Evolutionary conservation across 2,888 invertebrate genomes (phyloP).

Genomic region (Nineta flava): DNA sequence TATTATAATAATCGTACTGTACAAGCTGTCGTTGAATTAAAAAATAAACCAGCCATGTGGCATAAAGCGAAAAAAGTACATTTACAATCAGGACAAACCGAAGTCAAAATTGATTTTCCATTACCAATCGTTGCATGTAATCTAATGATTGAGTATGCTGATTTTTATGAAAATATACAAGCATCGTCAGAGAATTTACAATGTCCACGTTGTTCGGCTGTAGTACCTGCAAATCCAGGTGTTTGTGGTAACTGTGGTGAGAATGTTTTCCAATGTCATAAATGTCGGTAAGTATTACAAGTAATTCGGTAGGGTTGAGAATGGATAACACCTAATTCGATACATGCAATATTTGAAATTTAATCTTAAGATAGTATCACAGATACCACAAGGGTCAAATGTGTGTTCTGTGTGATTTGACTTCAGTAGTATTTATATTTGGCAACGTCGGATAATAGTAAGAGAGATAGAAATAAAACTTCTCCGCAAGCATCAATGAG

Average conservation of each 20-base stretch:
- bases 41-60: slow-evolving; percentile 93
- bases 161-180: slow-evolving; percentile 92
- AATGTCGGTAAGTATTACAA: slow-evolving; percentile 66
- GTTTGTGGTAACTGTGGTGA: slow-evolving; percentile 96
- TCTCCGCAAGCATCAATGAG: too few species aligned
- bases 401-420: too few species aligned
- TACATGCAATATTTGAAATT: too few species aligned
- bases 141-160: slow-evolving; percentile 95
- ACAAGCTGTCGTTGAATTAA: slow-evolving; percentile 92
- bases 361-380: not conserved
- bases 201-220: slow-evolving; percentile 90
- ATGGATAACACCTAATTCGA: too few species aligned
- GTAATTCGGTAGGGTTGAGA: too few species aligned
- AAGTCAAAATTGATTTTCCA: slow-evolving; percentile 93
- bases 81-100: slow-evolving; percentile 81
- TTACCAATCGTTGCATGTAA: slow-evolving; percentile 95
- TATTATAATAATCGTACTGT: slow-evolving; percentile 94
- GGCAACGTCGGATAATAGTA: too few species aligned
- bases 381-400: too few species aligned
- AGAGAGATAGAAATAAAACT: too few species aligned
- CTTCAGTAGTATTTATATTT: too few species aligned
- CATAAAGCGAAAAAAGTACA: slow-evolving; percentile 90
- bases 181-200: slow-evolving; percentile 87
- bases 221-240: slow-evolving; percentile 93
- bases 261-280: slow-evolving; percentile 98